Conservation (phyloP, 2,888 invertebrate genomes). For the Folsomia candida region DNA sequence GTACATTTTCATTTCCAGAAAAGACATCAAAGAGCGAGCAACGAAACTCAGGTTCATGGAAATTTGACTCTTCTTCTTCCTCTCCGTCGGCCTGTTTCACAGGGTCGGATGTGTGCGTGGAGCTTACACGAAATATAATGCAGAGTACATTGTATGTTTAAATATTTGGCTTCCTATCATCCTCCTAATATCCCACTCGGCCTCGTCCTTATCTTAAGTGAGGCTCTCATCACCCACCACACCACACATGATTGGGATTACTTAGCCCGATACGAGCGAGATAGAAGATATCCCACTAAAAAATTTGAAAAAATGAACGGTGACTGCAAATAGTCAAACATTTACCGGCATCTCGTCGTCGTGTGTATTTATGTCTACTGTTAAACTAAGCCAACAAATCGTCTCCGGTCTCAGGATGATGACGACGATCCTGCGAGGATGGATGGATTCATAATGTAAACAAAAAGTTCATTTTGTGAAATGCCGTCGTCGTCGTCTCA, state of each 20-base stretch:
- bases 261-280: not conserved
- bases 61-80: too few relatives aligned
- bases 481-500: too few relatives aligned
- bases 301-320: too few relatives aligned
- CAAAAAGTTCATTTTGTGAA: not conserved
- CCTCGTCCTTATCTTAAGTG: not conserved
- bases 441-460: not conserved
- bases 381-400: not conserved
- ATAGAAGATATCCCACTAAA: too few relatives aligned
- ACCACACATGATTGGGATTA: not conserved
- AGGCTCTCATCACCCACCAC: not conserved
- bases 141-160: not conserved
- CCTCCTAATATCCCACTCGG: not conserved
- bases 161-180: not conserved
- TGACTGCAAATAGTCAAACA: conserved; percentile 4
- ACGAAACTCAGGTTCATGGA: not conserved
- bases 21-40: too few relatives aligned
- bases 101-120: too few relatives aligned
- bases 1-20: not conserved
- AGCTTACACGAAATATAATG: too few relatives aligned
- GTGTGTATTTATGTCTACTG: not conserved
- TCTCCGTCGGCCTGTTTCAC: not conserved
- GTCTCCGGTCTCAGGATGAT: not conserved
- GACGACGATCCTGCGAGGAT: not conserved
- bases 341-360: not conserved